Evolutionary conservation across 1,140 invertebrate species (phyloP), one percentile per base, ranked within the genome.

Genomic region (Temnothorax longispinosus): DNA sequence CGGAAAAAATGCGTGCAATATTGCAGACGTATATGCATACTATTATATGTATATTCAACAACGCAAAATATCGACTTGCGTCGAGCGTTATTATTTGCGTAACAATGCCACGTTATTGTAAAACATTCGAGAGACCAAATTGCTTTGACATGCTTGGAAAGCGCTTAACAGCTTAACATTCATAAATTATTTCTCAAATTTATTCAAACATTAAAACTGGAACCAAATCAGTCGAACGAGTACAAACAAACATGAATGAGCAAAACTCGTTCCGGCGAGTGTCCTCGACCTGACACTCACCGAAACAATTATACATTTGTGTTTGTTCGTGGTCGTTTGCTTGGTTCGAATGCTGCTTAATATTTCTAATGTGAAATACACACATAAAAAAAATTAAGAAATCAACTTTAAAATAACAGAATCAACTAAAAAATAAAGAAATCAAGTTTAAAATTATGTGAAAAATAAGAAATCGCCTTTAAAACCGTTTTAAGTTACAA

Each of bases 161-260:
- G 32, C 6, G 32, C 0, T 65, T 41, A 38, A 65, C 62, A n/a
- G 15, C 2, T 65, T 54, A 54, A 72, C 10, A 6, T 72, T 72
- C 15, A 72, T 72, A 52, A 35, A 72, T 72, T 50, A 72, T 72
- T 72, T 38, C 15, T 35, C 32, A 6, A 64, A 7, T 64, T 64
- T 64, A 64, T 38, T 64, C 15, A 38, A 27, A 64, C 2, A 38
- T 64, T 38, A 27, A 60, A 60, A 11, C 11, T n/a, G 58, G 13
- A 60, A 32, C 13, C 2, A 60, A 32, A 60, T 6, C 54, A n/a
- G 8, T 1, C n/a, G 10, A 38, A 64, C 27, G 6, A 64, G 27
- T 27, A 18, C 60, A 18, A 62, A 62, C 32, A 18, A 64, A 64
- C 15, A 2, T 11, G 5, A 60, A 32, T 32, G 4, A 8, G 18